phyloP scores from a whole-genome alignment of 92 coral and sea anemone genomes.

The Heteractis magnifica region DNA sequence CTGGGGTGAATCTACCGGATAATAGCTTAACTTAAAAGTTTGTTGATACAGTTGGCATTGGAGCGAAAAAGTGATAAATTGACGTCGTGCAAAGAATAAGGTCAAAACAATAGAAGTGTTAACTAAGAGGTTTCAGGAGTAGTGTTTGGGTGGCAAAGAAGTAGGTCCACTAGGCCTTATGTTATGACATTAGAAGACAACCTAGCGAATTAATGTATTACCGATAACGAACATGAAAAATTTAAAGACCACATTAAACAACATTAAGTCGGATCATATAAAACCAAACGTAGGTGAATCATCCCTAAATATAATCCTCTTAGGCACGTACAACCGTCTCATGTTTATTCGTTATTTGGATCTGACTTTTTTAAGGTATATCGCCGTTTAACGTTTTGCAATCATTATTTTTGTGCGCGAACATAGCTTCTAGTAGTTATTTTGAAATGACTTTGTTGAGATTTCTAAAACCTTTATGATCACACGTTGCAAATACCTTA shows the following conservation, averaged over 20 bases:
- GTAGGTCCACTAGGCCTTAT: neutral
- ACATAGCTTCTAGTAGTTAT: too few species aligned
- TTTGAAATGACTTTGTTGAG: too few species aligned
- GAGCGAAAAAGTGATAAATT: conserved; percentile 4
- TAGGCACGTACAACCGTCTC: neutral
- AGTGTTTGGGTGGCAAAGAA: neutral
- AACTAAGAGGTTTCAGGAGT: neutral
- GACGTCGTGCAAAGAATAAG: neutral
- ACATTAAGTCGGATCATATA: neutral
- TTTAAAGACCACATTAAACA: neutral
- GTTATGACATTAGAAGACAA: neutral
- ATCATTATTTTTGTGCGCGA: too few species aligned
- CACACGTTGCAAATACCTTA: neutral
- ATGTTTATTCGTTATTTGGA: too few species aligned
- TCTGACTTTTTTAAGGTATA: too few species aligned
- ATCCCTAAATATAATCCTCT: neutral
- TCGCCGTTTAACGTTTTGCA: too few species aligned
- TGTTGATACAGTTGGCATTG: conserved; percentile 7
- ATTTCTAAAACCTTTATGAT: too few species aligned
- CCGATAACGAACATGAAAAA: neutral
- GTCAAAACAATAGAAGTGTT: conserved; percentile 1
- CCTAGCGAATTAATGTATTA: neutral
- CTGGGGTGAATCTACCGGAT: neutral
- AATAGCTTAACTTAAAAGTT: conserved; percentile 1
- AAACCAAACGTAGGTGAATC: neutral